Evolutionary conservation across 2,113 vertebrate species (phyloP).

Genomic region (Trematocara macrostoma): DNA sequence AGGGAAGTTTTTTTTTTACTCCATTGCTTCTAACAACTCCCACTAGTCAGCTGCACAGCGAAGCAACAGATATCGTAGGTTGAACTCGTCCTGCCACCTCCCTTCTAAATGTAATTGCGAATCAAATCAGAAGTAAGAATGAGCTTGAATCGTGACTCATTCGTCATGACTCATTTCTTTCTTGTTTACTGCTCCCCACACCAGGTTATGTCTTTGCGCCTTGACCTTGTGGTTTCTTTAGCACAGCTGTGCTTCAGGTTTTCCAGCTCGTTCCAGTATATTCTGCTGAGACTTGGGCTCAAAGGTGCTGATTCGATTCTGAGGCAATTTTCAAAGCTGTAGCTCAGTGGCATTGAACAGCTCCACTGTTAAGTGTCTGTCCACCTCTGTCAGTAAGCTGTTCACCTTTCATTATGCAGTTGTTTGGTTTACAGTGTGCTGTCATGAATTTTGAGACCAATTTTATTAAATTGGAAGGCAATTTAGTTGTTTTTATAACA

Average conservation of each 20-base stretch:
- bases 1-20: conserved; percentile 1
- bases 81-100: neutral
- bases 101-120: neutral
- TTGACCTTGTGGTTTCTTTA: neutral
- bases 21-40: conserved; percentile 20
- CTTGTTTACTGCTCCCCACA: neutral
- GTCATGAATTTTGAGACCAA: neutral
- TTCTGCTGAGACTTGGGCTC: neutral
- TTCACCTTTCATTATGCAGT: neutral
- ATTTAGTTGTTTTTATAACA: neutral
- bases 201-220: neutral
- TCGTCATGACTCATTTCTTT: conserved; percentile 3
- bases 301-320: conserved; percentile 13
- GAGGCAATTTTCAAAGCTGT: neutral
- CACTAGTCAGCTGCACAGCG: neutral
- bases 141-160: conserved; percentile 14
- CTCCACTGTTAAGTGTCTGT: neutral
- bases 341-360: neutral
- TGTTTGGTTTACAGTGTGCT: neutral
- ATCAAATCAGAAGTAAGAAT: neutral
- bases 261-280: neutral
- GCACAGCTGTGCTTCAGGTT: neutral
- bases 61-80: neutral
- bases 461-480: neutral
- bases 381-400: neutral